phyloP scores from a whole-genome alignment of 2,113 vertebrate genomes.

The Pseudonaja textilis region DNA sequence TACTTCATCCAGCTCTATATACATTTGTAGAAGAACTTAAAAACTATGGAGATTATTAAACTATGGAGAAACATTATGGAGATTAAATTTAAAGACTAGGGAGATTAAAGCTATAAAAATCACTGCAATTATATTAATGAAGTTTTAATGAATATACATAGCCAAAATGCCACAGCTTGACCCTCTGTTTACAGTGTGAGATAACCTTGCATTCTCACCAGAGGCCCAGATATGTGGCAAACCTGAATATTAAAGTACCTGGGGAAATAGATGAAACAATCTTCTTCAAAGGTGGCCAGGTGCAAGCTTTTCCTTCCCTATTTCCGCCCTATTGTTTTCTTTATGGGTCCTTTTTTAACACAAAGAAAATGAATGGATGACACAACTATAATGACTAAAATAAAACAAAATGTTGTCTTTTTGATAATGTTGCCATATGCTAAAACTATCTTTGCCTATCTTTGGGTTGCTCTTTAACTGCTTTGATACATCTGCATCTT shows the following conservation, averaged over 20 bases:
- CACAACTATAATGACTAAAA: not conserved
- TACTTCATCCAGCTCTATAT: not conserved
- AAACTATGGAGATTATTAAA: not conserved
- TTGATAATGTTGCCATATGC: not conserved
- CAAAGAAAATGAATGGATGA: not conserved
- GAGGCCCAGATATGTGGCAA: not conserved
- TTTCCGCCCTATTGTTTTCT: not conserved
- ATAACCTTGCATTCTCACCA: not conserved
- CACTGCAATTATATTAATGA: not conserved
- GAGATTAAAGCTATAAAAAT: not conserved
- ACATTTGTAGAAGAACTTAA: not conserved
- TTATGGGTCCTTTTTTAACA: conserved; percentile 18
- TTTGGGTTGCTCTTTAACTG: not conserved
- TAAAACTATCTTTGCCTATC: not conserved
- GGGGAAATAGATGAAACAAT: not conserved
- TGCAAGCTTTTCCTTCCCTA: not conserved
- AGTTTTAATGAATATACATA: not conserved
- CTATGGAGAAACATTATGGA: not conserved
- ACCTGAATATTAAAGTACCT: not conserved
- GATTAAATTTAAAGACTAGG: not conserved
- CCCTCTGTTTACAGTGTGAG: not conserved
- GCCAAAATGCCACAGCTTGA: not conserved
- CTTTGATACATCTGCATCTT: not conserved
- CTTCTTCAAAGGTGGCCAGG: not conserved
- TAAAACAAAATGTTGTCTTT: not conserved